Evolutionary conservation across 2,888 invertebrate genomes (phyloP).

Genomic region (Andrena flavipes): DNA sequence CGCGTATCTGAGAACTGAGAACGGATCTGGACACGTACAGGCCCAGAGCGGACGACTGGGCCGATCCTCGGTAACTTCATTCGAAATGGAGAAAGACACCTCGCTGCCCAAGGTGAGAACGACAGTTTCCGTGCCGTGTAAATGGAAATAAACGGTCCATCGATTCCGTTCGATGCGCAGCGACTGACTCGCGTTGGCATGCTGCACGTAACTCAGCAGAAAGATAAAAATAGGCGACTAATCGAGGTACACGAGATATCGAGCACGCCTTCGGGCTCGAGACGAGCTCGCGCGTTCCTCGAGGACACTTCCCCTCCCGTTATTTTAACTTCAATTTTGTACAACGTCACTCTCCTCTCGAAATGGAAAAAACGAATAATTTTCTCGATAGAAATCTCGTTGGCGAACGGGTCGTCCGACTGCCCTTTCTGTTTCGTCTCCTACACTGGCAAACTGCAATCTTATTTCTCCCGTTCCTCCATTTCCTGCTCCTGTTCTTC

Average conservation of each 20-base stretch:
- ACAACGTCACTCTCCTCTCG: neutral
- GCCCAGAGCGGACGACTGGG: neutral
- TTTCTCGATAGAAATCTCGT: neutral
- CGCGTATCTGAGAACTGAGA: conserved; percentile 17
- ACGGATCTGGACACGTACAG: neutral
- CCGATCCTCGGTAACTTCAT: conserved; percentile 18
- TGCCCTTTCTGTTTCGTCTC: neutral
- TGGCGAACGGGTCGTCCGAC: neutral
- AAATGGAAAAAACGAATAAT: neutral
- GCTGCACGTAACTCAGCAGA: conserved; percentile 62
- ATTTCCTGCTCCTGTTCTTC: neutral
- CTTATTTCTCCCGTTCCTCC: neutral
- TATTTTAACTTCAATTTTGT: neutral
- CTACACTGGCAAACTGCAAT: too few relatives aligned
- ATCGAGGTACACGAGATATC: conserved; percentile 58
- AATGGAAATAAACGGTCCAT: conserved; percentile 22
- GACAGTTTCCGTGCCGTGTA: conserved; percentile 3
- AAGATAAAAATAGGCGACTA: conserved; percentile 68
- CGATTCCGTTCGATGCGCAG: conserved; percentile 6
- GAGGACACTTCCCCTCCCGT: conserved; percentile 24
- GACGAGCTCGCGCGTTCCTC: conserved; percentile 46
- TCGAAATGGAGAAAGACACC: too few relatives aligned
- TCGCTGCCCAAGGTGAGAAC: conserved; percentile 11
- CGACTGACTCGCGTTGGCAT: conserved; percentile 37
- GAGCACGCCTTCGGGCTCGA: conserved; percentile 49